Evolutionary conservation across 2,888 invertebrate genomes (phyloP).

Genomic region (Chymomyza procnemis): DNA sequence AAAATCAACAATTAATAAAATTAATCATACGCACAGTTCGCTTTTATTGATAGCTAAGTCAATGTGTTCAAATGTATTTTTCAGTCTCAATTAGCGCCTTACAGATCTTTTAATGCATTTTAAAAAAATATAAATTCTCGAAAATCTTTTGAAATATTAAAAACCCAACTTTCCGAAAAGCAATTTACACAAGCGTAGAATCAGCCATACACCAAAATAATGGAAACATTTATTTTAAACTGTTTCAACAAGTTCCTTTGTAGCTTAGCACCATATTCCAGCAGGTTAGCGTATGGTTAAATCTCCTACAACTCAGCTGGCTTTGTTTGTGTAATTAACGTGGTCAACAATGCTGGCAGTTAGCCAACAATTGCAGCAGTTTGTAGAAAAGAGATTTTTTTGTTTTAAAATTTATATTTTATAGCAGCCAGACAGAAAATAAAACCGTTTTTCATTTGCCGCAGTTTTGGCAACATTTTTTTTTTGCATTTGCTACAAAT

Average conservation of each 20-base stretch:
- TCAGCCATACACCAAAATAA: too few species aligned
- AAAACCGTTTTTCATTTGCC: conserved; percentile 28
- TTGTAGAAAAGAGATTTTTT: not conserved
- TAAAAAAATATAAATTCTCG: too few species aligned
- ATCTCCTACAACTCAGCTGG: not conserved
- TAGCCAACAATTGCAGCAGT: conserved; percentile 44
- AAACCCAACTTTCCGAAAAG: too few species aligned
- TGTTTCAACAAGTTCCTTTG: not conserved
- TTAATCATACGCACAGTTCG: too few species aligned
- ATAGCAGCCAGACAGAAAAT: not conserved
- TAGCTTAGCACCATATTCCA: not conserved
- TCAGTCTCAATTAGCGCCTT: too few species aligned
- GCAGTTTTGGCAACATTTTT: conserved; percentile 11
- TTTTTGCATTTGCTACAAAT: conserved; percentile 27
- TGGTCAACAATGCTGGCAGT: conserved; percentile 40
- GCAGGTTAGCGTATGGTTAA: not conserved
- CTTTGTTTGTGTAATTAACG: conserved; percentile 53
- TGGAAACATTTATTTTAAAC: too few species aligned
- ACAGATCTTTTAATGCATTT: too few species aligned
- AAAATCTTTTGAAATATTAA: too few species aligned
- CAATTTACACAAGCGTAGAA: too few species aligned
- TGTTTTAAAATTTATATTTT: not conserved
- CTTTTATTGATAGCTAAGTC: too few species aligned
- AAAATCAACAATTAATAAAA: too few species aligned
- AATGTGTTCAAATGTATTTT: too few species aligned